phyloP scores from a whole-genome alignment of 2,888 invertebrate species.

The Troglohyphantes excavatus region DNA sequence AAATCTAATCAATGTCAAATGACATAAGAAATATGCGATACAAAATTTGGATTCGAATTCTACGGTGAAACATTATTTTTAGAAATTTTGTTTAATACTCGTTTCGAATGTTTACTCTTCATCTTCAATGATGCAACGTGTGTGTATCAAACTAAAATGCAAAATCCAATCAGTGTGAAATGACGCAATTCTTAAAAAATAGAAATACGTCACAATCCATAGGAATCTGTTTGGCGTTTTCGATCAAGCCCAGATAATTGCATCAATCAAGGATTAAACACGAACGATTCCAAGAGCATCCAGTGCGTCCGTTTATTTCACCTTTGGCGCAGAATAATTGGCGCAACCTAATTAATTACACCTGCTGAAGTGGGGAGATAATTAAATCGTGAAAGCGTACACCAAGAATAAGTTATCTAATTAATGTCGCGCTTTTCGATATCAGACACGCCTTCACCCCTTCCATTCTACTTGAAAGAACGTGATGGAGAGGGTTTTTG shows the following conservation, averaged over 20 bases:
- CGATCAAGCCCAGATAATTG: neutral
- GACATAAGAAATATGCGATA: too few species aligned
- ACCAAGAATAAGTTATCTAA: neutral
- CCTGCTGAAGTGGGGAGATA: neutral
- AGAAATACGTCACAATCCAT: neutral
- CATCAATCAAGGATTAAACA: neutral
- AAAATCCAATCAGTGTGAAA: too few species aligned
- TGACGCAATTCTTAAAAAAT: too few species aligned
- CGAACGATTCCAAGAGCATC: neutral
- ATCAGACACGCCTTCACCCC: neutral
- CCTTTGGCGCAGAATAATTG: slow-evolving; percentile 1
- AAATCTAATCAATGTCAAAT: too few species aligned
- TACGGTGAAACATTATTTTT: too few species aligned
- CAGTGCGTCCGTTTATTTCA: neutral
- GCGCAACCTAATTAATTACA: neutral
- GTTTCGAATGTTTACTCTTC: too few species aligned
- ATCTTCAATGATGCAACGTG: too few species aligned
- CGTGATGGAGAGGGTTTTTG: neutral
- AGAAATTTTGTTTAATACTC: too few species aligned
- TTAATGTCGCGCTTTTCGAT: neutral
- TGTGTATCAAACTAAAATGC: too few species aligned
- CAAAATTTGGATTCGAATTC: too few species aligned
- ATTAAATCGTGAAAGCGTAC: neutral
- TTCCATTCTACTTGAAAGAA: neutral
- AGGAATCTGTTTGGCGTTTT: neutral